phyloP scores from a whole-genome alignment of 1,140 invertebrate species.

The Aphaenogaster ashmeadi region DNA sequence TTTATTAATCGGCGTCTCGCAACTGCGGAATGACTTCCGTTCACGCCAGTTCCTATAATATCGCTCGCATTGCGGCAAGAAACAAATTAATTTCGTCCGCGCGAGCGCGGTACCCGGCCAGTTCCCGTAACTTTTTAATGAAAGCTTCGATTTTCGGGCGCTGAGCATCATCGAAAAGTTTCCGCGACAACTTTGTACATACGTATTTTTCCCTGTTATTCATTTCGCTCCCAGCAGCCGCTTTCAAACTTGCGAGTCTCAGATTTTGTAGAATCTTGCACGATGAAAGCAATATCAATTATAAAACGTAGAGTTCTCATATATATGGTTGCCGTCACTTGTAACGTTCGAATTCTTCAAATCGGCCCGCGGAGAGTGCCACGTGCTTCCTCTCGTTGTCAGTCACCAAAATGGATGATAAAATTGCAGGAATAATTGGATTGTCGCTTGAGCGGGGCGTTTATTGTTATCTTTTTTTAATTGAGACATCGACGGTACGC shows the following conservation, averaged over 20 bases:
- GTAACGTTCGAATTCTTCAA: conserved; percentile 7
- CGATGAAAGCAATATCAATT: background rate
- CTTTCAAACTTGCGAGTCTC: background rate
- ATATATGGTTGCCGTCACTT: background rate
- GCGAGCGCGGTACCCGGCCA: conserved; percentile 3
- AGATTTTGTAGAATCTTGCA: background rate
- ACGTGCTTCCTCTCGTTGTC: background rate
- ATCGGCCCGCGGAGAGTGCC: background rate
- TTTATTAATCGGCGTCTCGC: conserved; percentile 58
- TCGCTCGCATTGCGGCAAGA: conserved; percentile 61
- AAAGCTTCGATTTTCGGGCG: conserved; percentile 57
- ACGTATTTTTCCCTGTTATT: conserved; percentile 24
- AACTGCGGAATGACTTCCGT: conserved; percentile 22
- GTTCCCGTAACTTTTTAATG: conserved; percentile 60
- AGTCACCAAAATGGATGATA: conserved; percentile 52
- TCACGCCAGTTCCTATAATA: conserved; percentile 39
- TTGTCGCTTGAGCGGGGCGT: conserved; percentile 56
- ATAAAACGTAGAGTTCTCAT: conserved; percentile 7
- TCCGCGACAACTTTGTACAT: conserved; percentile 7
- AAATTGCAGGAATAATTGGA: conserved; percentile 68
- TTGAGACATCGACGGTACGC: conserved; percentile 59
- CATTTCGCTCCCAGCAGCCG: background rate
- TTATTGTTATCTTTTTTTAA: conserved; percentile 69
- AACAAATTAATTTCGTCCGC: conserved; percentile 58
- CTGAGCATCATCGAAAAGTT: conserved; percentile 52